Evolutionary conservation across 2,888 invertebrate species (phyloP), one percentile per base, ranked within the genome.

Genomic region (Penaeus monodon): DNA sequence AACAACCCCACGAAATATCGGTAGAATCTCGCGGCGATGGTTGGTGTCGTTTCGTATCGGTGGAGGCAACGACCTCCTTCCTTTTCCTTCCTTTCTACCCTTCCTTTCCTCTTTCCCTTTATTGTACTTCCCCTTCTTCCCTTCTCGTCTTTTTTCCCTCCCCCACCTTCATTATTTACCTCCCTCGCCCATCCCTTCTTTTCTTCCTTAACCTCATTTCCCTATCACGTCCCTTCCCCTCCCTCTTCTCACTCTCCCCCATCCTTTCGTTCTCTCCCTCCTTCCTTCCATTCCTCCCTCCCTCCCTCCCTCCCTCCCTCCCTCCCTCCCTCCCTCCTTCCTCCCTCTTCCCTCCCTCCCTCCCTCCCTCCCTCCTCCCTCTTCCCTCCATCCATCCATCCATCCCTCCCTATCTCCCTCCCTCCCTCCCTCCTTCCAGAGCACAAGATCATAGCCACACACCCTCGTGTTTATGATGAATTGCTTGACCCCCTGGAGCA

Each of bases 391-490:
- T n/a, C n/a, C n/a, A n/a, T n/a, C n/a, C n/a, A n/a, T n/a, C n/a
- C n/a, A n/a, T n/a, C 76, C 22, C 79, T 79, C 79, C 63, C 64
- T 64, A 64, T 29, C 79, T 79, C 64, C 33, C 63, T 79, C 79
- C 63, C 29, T 64, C 79, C 63, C 79, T 79, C 64, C 63, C 79
- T 79, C 79, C 27, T 65, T 38, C 64, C 70, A 27, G 70, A 70
- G 70, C 70, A 29, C 70, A 70, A 29, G 70, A 70, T 27, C 29
- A 29, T 8, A 70, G 70, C 27, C 70, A 70, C 57, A 57, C 57
- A 57, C 57, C 14, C 57, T 20, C 57, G 14, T 20, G 57, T 57
- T 57, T 57, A 57, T 57, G 57, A 57, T 57, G 57, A 57, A 57
- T 57, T 57, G 57, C 57, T 57, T 20, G 57, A 57, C 57, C 57